A percentile compares a stretch with the other conserved stretches of the same genome.
These are phyloP conservation scores for Pogonocichla stellata DNA, from an alignment of 2,113 vertebrate species.

Conservation along the genomic window DNA sequence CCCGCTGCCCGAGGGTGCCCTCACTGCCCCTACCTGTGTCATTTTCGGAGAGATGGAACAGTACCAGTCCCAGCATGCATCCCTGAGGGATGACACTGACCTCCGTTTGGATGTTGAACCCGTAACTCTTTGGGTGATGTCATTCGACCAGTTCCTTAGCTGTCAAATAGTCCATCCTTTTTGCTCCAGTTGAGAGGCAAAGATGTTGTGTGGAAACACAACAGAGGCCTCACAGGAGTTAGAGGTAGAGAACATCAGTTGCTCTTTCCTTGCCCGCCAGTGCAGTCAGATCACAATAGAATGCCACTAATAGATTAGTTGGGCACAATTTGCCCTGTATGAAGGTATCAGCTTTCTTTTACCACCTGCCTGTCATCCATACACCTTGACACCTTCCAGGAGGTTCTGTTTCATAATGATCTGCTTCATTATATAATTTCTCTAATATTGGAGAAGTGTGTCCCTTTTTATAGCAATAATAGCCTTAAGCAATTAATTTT, in stretches of 20 bases:
- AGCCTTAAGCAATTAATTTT: not conserved
- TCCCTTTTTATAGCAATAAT: not conserved
- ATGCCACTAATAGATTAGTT: not conserved
- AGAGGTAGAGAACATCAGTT: not conserved
- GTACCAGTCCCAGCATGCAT: rapidly evolving
- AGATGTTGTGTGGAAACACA: not conserved
- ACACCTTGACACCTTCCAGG: not conserved
- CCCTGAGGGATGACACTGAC: not conserved
- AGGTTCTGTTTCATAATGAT: not conserved
- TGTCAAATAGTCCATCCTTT: not conserved
- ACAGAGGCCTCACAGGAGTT: not conserved
- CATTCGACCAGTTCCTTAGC: not conserved
- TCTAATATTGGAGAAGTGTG: not conserved
- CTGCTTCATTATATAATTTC: not conserved
- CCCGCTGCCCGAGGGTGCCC: not conserved
- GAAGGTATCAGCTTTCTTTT: not conserved
- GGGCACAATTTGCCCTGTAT: not conserved
- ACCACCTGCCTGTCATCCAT: not conserved
- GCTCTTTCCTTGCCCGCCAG: not conserved
- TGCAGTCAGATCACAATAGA: not conserved
- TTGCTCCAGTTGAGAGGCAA: not conserved
- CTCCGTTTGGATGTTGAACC: not conserved
- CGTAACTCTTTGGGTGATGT: not conserved
- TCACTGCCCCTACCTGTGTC: not conserved
- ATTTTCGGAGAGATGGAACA: not conserved